phyloP scores from a whole-genome alignment of 2,888 invertebrate genomes.

The Drosophila nr. fundita region DNA sequence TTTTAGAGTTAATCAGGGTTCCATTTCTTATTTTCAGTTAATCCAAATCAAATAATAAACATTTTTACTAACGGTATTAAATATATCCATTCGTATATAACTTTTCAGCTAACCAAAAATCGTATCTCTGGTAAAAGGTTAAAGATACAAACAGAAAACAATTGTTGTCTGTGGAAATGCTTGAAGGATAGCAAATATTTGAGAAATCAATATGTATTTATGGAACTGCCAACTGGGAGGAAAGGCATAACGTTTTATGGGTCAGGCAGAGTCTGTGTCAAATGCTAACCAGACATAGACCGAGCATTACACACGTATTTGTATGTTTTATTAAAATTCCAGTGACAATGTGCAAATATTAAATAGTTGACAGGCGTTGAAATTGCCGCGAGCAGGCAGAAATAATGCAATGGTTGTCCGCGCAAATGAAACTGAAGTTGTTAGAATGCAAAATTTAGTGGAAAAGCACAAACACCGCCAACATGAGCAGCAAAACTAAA shows the following conservation, averaged over 20 bases:
- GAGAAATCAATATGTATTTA: conserved; percentile 16
- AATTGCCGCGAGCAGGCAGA: conserved; percentile 16
- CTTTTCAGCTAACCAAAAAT: background rate
- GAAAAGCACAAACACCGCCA: conserved; percentile 26
- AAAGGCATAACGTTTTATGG: background rate
- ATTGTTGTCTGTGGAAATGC: background rate
- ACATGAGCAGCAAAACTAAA: conserved; percentile 21
- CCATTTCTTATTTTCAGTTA: too few relatives aligned
- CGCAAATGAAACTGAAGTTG: conserved; percentile 62
- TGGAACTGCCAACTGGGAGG: background rate
- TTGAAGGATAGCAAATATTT: background rate
- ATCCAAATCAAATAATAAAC: background rate
- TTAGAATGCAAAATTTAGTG: conserved; percentile 56
- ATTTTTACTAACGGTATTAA: background rate
- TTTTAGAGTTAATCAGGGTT: too few relatives aligned
- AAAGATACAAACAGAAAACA: background rate
- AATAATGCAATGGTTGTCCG: conserved; percentile 65
- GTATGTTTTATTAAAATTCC: conserved; percentile 56
- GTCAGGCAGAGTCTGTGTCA: conserved; percentile 9
- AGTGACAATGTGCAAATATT: conserved; percentile 50
- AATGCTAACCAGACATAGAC: conserved; percentile 7
- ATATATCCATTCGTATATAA: background rate
- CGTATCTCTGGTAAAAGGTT: background rate
- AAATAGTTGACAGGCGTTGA: conserved; percentile 57
- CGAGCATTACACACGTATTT: background rate